Evolutionary conservation across 92 coral and sea anemone species (phyloP).

Genomic region (Paragorgia papillata): DNA sequence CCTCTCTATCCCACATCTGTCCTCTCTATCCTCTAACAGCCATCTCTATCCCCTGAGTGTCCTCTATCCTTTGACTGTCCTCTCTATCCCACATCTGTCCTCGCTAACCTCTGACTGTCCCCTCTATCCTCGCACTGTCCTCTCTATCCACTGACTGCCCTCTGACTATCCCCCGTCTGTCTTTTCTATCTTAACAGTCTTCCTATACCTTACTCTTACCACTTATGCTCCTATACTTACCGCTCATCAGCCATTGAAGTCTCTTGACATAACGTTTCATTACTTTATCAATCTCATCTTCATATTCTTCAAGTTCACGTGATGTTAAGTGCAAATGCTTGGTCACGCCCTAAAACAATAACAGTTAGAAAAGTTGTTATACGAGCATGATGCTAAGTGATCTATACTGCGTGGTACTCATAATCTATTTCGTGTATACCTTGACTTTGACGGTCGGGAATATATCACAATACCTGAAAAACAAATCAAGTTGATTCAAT

Average conservation of each 20-base stretch:
- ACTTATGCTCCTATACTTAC: slow-evolving; percentile 67
- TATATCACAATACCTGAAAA: slow-evolving; percentile 82
- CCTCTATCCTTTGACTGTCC: not conserved
- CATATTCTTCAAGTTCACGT: slow-evolving; percentile 93
- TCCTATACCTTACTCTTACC: too few species aligned
- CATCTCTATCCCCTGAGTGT: not conserved
- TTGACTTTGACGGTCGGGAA: slow-evolving; percentile 95
- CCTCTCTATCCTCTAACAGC: not conserved
- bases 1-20: not conserved
- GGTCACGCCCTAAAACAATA: slow-evolving; percentile 69
- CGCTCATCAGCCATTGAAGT: slow-evolving; percentile 97
- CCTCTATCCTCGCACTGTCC: not conserved
- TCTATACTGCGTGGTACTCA: too few species aligned
- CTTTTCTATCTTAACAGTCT: too few species aligned
- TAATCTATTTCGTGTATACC: too few species aligned
- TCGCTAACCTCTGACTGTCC: not conserved
- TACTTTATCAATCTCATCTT: slow-evolving; percentile 92
- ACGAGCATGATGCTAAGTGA: not conserved
- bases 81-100: not conserved
- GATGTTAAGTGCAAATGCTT: slow-evolving; percentile 91
- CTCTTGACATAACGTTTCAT: slow-evolving; percentile 93
- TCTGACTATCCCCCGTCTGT: too few species aligned
- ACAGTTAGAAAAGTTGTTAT: not conserved
- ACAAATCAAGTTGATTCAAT: not conserved
- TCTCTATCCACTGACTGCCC: too few species aligned